A percentile compares a stretch with the other conserved stretches of the same genome.
phyloP scores from a whole-genome alignment of 2,113 vertebrate species.

The Triplophysa tibetana region DNA sequence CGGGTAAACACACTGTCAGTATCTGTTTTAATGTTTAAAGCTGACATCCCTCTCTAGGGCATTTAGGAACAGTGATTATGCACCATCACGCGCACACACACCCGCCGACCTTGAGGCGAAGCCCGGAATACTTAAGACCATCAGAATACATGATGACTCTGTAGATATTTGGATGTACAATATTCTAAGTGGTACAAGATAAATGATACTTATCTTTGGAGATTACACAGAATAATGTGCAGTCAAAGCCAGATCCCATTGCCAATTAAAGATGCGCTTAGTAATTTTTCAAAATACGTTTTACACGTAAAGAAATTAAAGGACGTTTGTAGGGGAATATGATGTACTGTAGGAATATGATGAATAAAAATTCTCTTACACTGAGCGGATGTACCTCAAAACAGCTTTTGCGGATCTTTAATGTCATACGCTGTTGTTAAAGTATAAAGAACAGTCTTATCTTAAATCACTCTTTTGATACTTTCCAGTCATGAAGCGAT shows the following conservation, averaged over 20 bases:
- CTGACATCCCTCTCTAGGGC: constrained; percentile 52
- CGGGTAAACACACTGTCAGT: constrained; percentile 51
- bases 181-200: neutral
- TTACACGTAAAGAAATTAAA: too few species aligned
- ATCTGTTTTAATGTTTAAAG: constrained; percentile 45
- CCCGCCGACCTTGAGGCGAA: constrained; percentile 53
- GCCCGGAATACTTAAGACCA: neutral
- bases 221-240: constrained; percentile 17
- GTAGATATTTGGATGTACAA: constrained; percentile 30
- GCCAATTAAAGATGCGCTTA: too few species aligned
- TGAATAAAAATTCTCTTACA: too few species aligned
- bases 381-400: too few species aligned
- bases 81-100: constrained; percentile 37
- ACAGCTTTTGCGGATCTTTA: too few species aligned
- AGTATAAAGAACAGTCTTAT: too few species aligned
- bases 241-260: constrained; percentile 1
- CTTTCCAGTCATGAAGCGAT: too few species aligned
- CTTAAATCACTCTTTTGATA: too few species aligned
- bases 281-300: too few species aligned
- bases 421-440: too few species aligned
- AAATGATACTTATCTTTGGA: constrained; percentile 14
- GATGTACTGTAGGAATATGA: too few species aligned
- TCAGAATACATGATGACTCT: constrained; percentile 33
- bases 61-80: constrained; percentile 30
- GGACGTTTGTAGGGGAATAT: too few species aligned